Base-by-base conservation (phyloP, 2,797 vertebrate genomes). In the Paratrypauchen microcephalus region DNA sequence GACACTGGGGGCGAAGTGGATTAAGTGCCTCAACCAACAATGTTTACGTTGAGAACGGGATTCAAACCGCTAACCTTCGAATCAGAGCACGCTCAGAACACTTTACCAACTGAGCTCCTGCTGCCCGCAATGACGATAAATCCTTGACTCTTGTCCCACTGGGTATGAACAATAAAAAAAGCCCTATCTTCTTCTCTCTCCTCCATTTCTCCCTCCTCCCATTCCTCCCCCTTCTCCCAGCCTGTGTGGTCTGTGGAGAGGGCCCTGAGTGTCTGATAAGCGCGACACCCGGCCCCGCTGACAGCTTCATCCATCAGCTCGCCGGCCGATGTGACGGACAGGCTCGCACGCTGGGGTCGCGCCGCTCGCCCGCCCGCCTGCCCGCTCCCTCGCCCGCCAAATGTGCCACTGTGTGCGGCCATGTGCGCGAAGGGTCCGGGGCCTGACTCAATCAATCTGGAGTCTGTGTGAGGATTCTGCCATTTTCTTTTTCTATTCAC, bases 251-350 rank as follows among this genome's bases (percentile, higher is more conserved):
- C 83, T 76, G 73, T 41, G 77, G 72, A 82, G 74, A 76, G 74
- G 75, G 75, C 71, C 84, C 84, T 78, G 77, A 84, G 77, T 78
- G 77, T 70, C 80, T 79, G 86, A 92, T 88, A 91, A 85, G 83
- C 75, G 78, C 86, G 78, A 88, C 80, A 86, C 83, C 79, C 83
- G 70, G 73, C 82, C 72, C 65, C 55, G 16, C 55, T 89, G 90
- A 91, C 86, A 88, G 84, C 89, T 91, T 91, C 86, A 93, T 92
- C 88, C 85, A 89, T 91, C 90, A 90, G 82, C 57, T 45, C 79
- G 78, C 88, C 78, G 72, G 78, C 88, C 78, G 71, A 73, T 71
- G 68, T 84, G 86, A 91, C 45, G 70, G 89, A 87, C 85, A 86
- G 79, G 80, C 78, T 85, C 89, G 82, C 80, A 69, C 45, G 36